phyloP scores from a whole-genome alignment of 2,888 invertebrate species.

The Cataglyphis rosenhaueri region DNA sequence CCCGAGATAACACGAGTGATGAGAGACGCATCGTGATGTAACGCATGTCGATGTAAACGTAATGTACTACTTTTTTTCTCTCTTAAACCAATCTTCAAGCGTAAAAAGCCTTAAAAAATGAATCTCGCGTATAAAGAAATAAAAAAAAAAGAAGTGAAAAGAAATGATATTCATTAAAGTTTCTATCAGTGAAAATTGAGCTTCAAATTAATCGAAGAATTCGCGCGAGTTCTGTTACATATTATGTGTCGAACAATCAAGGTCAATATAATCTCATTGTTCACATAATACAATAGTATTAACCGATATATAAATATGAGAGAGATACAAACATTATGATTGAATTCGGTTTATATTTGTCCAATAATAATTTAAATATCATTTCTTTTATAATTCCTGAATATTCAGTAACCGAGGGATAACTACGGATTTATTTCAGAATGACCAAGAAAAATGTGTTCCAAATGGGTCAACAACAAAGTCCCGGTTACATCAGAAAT shows the following conservation, averaged over 20 bases:
- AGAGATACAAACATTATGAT: neutral
- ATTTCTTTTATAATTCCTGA: neutral
- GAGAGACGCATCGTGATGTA: neutral
- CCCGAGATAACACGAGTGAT: neutral
- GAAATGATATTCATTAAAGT: neutral
- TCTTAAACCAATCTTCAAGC: neutral
- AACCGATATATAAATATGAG: neutral
- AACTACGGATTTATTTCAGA: neutral
- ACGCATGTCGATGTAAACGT: neutral
- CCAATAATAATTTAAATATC: neutral
- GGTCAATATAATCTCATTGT: neutral
- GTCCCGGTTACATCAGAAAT: neutral
- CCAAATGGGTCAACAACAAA: constrained; percentile 31
- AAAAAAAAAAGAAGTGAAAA: neutral
- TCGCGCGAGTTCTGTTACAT: neutral
- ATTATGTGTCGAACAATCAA: neutral
- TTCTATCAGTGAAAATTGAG: neutral
- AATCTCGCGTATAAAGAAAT: neutral
- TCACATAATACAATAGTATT: neutral
- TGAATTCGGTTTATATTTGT: neutral
- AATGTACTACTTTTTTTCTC: neutral
- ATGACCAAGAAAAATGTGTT: neutral
- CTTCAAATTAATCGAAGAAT: neutral
- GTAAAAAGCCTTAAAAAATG: neutral
- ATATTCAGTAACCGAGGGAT: neutral